Base-by-base conservation (phyloP, 1,140 invertebrate genomes). In the Pseudobourletiella spinata region DNA sequence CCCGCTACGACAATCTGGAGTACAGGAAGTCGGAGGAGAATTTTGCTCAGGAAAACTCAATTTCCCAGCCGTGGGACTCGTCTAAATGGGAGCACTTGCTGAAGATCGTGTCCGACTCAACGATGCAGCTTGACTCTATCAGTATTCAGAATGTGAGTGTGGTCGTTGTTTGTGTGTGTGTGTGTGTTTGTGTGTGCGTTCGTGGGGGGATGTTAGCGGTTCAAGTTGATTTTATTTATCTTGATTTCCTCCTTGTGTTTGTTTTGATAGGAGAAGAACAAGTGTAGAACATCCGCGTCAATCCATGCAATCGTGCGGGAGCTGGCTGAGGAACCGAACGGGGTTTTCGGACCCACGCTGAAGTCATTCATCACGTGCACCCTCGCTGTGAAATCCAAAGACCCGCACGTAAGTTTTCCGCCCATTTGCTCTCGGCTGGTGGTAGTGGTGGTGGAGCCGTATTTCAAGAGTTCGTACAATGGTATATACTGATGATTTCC, bases 1-100 rank as follows among this genome's bases (percentile, higher is more conserved):
- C 68, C 14, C 29, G 68, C 18, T 70, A 70, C 60, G 68, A 70
- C 43, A 70, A 70, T 61, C 56, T 70, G 58, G 68, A 65, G 59
- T 59, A 43, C 50, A 14, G 22, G 22, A 42, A 48, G 28, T 50
- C 54, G n/a, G 50, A 65, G 6, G 54, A 54, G 26, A 59, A 64
- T 26, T 35, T 55, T 20, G 55, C 30, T 2, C 51, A 60, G 18
- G 63, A 58, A 20, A 46, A 65, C 39, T 59, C 48, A 59, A 70
- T 70, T 30, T 70, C 68, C 22, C 43, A 56, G 18, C 65, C 68
- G 1, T 70, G 68, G 68, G 65, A 70, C 48, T 65, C 63, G 15
- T 62, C 61, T 3, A 70, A 70, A 52, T 70, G 63, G 57, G 42
- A 43, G 25, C 56, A 57, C 22, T 61, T 70, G 30, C 56, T 67